Conservation (phyloP, 1,140 invertebrate genomes). For the Halyomorpha halys region DNA sequence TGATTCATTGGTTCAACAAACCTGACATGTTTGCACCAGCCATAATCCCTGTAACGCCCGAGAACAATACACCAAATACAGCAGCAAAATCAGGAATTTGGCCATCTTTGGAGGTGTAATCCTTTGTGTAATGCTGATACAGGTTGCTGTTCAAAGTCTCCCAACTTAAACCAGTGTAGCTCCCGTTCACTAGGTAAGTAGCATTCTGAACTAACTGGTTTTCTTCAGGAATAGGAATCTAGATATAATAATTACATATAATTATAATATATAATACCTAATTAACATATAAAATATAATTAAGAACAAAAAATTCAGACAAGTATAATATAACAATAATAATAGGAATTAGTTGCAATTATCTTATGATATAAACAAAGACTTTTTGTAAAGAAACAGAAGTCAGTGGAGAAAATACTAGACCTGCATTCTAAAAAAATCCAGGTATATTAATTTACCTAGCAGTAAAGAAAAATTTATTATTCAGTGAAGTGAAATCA, state of each 20-base stretch:
- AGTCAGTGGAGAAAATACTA: too few relatives aligned
- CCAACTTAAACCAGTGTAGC: constrained; percentile 70
- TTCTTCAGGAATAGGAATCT: constrained; percentile 61
- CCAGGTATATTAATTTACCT: too few relatives aligned
- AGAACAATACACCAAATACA: constrained; percentile 90
- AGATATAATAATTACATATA: constrained; percentile 29
- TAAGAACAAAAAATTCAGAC: too few relatives aligned
- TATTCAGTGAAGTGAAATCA: too few relatives aligned
- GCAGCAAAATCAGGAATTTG: constrained; percentile 68
- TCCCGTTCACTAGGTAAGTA: constrained; percentile 43
- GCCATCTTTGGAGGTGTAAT: constrained; percentile 67
- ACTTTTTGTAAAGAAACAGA: too few relatives aligned
- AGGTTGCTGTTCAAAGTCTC: constrained; percentile 67
- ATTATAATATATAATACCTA: too few relatives aligned
- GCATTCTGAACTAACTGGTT: constrained; percentile 53
- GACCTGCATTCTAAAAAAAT: too few relatives aligned
- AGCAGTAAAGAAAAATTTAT: too few relatives aligned
- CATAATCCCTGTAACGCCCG: constrained; percentile 97
- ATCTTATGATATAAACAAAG: too few relatives aligned
- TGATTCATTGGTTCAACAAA: constrained; percentile 35
- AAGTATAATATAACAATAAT: not conserved
- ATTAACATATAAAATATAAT: too few relatives aligned
- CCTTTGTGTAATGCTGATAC: constrained; percentile 62
- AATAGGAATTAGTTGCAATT: not conserved
- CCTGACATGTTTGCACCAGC: constrained; percentile 99